Evolutionary conservation across 2,888 invertebrate species (phyloP).

Genomic region (Dermolepida albohirtum): DNA sequence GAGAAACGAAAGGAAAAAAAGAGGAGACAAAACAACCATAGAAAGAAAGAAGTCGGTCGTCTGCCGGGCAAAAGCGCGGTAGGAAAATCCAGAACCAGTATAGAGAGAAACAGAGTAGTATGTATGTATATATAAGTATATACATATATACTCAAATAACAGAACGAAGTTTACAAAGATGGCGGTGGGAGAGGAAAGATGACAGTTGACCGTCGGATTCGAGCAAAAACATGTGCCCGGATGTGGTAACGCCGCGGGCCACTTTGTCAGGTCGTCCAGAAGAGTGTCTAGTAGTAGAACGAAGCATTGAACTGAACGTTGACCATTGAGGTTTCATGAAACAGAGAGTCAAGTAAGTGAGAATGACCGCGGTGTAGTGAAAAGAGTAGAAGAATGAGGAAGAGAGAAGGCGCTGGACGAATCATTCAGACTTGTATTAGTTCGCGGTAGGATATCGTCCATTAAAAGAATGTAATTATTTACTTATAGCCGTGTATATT

Average conservation of each 20-base stretch:
- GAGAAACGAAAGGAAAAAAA: conserved; percentile 12
- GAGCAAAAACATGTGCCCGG: conserved; percentile 60
- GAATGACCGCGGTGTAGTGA: conserved; percentile 15
- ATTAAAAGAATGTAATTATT: conserved; percentile 10
- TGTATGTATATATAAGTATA: no score
- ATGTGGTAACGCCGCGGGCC: conserved; percentile 58
- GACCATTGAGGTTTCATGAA: conserved; percentile 36
- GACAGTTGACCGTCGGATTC: conserved; percentile 46
- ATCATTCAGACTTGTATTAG: background rate
- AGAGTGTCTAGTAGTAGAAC: conserved; percentile 41
- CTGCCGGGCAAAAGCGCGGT: conserved; percentile 22
- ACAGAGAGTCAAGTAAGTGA: conserved; percentile 25
- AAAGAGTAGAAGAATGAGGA: conserved; percentile 8
- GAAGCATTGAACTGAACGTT: conserved; percentile 48
- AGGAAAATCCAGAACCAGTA: conserved; percentile 31
- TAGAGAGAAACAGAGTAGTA: conserved; percentile 2
- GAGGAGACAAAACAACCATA: conserved; percentile 18
- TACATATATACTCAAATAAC: conserved; percentile 9
- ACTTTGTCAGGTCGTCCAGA: conserved; percentile 47
- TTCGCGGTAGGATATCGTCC: no score
- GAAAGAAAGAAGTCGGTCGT: conserved; percentile 22
- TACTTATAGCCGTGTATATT: conserved; percentile 2
- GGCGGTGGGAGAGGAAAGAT: conserved; percentile 31
- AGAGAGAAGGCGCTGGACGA: background rate
- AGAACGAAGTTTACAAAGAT: conserved; percentile 2